Evolutionary conservation across 2,888 invertebrate species (phyloP).

Genomic region (Branchellion lobata): DNA sequence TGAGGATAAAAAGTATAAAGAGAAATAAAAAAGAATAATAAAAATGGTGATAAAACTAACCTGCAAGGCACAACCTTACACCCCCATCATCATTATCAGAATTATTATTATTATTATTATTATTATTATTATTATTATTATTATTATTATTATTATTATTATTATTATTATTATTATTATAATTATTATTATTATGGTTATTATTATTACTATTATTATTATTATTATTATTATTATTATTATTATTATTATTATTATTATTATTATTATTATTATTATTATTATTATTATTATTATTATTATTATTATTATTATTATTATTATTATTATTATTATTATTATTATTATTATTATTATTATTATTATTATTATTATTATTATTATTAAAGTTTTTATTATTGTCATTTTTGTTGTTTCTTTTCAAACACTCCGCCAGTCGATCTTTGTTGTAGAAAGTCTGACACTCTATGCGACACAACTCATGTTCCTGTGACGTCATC

Average conservation of each 20-base stretch:
- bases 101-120: background rate
- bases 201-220: background rate
- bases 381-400: background rate
- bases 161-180: slow-evolving; percentile 1
- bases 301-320: slow-evolving; percentile 8
- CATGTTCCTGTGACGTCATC: background rate
- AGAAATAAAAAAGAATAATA: too few relatives aligned
- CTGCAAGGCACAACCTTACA: background rate
- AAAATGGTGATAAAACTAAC: too few relatives aligned
- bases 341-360: background rate
- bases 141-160: slow-evolving; percentile 1
- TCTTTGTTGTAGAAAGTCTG: background rate
- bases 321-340: background rate
- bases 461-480: background rate
- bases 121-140: background rate
- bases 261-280: slow-evolving; percentile 2
- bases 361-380: slow-evolving; percentile 7
- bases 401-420: background rate
- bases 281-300: background rate
- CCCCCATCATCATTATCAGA: background rate
- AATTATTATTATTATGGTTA: background rate
- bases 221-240: background rate
- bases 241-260: background rate
- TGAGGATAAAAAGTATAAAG: too few relatives aligned
- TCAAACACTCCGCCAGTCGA: background rate